These are phyloP conservation scores for Stenolophus ochropezus DNA, from an alignment of 2,888 invertebrate species.

Conservation along the genomic window DNA sequence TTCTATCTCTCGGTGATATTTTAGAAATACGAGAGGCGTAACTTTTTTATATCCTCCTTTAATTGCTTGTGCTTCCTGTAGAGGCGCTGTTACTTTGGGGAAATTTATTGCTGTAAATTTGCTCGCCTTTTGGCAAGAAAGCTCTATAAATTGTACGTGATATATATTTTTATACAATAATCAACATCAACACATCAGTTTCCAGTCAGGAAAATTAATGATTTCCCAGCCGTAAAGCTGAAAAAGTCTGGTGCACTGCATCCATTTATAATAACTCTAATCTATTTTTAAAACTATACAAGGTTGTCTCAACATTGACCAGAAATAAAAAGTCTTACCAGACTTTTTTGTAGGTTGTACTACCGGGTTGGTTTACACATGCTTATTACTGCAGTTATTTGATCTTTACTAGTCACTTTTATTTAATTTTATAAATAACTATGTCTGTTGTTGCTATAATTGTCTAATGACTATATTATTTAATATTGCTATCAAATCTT, in stretches of 20 bases:
- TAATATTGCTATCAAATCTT: too few relatives aligned
- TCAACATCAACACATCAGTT: too few relatives aligned
- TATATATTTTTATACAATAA: background rate
- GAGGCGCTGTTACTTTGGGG: background rate
- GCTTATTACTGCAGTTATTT: too few relatives aligned
- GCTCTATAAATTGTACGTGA: constrained; percentile 9
- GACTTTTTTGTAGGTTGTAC: background rate
- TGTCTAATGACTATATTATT: too few relatives aligned
- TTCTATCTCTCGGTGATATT: background rate
- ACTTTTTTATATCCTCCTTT: constrained; percentile 14
- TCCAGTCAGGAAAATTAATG: background rate
- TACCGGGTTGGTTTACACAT: background rate
- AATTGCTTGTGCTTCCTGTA: constrained; percentile 3
- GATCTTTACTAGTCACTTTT: too few relatives aligned
- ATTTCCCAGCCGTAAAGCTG: too few relatives aligned
- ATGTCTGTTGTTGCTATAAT: too few relatives aligned
- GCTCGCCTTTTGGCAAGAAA: constrained; percentile 1
- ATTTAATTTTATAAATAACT: too few relatives aligned
- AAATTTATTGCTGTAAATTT: constrained; percentile 3
- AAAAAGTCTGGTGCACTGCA: background rate
- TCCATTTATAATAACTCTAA: background rate
- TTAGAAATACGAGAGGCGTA: constrained; percentile 6
- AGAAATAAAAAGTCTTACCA: background rate
- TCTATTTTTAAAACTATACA: background rate
- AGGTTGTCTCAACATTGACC: background rate